These are phyloP conservation scores for Sussaba pulchella DNA, from an alignment of 2,888 invertebrate species.

Conservation along the genomic window DNA sequence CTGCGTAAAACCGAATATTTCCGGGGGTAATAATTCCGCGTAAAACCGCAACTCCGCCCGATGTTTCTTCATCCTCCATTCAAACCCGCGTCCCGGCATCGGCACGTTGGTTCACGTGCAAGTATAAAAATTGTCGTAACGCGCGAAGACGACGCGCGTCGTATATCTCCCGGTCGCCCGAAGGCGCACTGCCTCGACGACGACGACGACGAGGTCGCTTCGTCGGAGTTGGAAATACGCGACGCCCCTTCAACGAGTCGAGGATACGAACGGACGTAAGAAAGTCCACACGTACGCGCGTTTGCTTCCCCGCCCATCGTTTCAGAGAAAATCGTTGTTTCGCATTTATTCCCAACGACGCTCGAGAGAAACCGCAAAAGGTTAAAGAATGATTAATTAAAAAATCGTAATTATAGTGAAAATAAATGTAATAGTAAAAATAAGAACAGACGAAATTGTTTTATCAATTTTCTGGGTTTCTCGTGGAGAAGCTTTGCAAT, in stretches of 20 bases:
- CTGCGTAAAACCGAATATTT: conserved; percentile 13
- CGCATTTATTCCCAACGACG: conserved; percentile 37
- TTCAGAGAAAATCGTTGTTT: conserved; percentile 52
- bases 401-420: not conserved
- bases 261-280: no score
- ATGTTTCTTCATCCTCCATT: no score
- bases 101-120: no score
- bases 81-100: no score
- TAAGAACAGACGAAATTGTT: no score
- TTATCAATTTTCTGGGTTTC: no score
- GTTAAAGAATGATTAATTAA: conserved; percentile 11
- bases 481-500: no score
- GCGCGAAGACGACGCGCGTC: conserved; percentile 59
- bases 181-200: conserved; percentile 45
- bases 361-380: conserved; percentile 32
- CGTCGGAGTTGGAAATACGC: conserved; percentile 28
- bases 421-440: not conserved
- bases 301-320: no score
- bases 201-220: conserved; percentile 19
- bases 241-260: no score
- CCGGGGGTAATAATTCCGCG: conserved; percentile 18
- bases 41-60: conserved; percentile 18
- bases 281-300: no score
- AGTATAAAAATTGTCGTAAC: conserved; percentile 63
- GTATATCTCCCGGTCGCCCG: conserved; percentile 61